Conservation (phyloP, 2,113 vertebrate species). For the Mobula hypostoma region DNA sequence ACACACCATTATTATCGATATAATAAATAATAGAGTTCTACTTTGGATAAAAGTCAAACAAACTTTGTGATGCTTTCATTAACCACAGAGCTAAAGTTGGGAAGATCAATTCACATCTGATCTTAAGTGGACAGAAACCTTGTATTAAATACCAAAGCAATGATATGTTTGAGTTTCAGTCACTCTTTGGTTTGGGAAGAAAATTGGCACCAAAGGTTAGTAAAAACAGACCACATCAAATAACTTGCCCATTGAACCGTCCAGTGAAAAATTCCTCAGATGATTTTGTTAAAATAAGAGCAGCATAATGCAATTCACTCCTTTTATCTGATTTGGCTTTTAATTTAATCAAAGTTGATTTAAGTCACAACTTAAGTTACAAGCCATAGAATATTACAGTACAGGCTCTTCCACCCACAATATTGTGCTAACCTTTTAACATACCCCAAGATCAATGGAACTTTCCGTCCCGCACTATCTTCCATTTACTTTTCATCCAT, state of each 20-base stretch:
- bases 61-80: slow-evolving; percentile 27
- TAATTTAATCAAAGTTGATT: neutral
- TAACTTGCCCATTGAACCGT: neutral
- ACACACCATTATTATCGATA: neutral
- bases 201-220: slow-evolving; percentile 21
- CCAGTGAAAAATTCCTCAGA: slow-evolving; percentile 16
- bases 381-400: neutral
- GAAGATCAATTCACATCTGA: neutral
- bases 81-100: slow-evolving; percentile 1
- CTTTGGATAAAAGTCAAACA: slow-evolving; percentile 5
- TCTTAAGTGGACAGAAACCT: neutral
- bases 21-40: neutral
- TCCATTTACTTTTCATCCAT: too few relatives aligned
- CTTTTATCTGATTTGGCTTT: neutral
- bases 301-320: slow-evolving; percentile 7
- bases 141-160: neutral
- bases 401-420: too few relatives aligned
- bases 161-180: neutral
- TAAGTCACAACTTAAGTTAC: neutral
- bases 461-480: too few relatives aligned
- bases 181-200: slow-evolving; percentile 22
- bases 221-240: slow-evolving; percentile 26
- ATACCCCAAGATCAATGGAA: too few relatives aligned
- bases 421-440: too few relatives aligned
- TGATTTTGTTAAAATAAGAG: slow-evolving; percentile 9